Base-by-base conservation (phyloP, 2,113 vertebrate genomes). In the Trochalopteron elliotii region DNA sequence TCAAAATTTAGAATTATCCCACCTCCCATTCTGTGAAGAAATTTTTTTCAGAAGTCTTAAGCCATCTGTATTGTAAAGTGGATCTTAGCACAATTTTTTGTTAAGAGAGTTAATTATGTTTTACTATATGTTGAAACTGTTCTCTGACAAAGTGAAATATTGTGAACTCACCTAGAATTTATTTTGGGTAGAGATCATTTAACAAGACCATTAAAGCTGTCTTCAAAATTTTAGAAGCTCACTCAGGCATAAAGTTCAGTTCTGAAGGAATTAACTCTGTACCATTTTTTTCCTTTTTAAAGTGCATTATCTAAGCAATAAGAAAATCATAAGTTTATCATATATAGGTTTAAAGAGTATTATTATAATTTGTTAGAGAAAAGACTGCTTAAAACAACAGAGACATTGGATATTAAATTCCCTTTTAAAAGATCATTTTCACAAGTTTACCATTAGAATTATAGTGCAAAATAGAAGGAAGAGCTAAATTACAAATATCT, bases 171-270 rank as follows among this genome's bases (percentile, higher is more conserved):
- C 24, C 17, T 87, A 70, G 57, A 82, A 79, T 81, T 24, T 87
- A 72, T 75, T 81, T 81, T 78, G 59, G 18, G 49, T 9, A 79
- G n/a, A 77, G 47, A 79, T 94, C 64, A 44, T 80, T 72, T 89
- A 82, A 45, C 19, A 70, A 89, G 40, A 63, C 10, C 42, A 82
- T 90, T 95, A 90, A 88, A 84, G 15, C 28, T 89, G 5, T 83
- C 49, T 96, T 96, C 86, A 89, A 97, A 94, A 95, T 75, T 87
- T 87, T 72, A 87, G 80, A 95, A 40, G 27, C 24, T 67, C 44
- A 35, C 25, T 95, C 79, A 78, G 63, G 30, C 60, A 61, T 80
- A 78, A 83, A 77, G 33, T 91, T 59, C 17, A 67, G 13, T 63
- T 91, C n/a, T 59, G 53, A 95, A 59, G 40, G 6, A 89, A 95